phyloP scores from a whole-genome alignment of 1,140 invertebrate genomes.

The Druon quercuslanigerum region DNA sequence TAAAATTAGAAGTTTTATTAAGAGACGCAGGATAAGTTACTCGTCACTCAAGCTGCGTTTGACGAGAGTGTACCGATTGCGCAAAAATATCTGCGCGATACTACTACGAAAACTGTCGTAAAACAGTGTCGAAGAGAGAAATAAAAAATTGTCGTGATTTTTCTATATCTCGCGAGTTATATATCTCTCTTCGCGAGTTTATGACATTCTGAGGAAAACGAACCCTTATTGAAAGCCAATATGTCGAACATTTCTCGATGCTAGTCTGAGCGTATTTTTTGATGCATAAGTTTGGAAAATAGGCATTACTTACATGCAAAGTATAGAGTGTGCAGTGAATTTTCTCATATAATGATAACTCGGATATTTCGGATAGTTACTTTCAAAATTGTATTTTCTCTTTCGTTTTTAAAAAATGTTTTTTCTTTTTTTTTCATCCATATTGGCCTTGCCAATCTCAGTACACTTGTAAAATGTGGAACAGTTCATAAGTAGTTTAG shows the following conservation, averaged over 20 bases:
- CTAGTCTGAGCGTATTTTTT: conserved; percentile 50
- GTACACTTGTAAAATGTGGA: too few relatives aligned
- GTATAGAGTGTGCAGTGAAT: conserved; percentile 84
- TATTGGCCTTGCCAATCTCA: too few relatives aligned
- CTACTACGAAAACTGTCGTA: conserved; percentile 62
- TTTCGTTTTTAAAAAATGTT: conserved; percentile 4
- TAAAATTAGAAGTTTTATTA: not conserved
- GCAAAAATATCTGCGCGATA: not conserved
- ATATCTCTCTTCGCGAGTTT: not conserved
- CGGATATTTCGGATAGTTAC: not conserved
- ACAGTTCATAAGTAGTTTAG: not conserved
- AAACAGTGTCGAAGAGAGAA: not conserved
- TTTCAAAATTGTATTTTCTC: conserved; percentile 35
- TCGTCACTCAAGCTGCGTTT: conserved; percentile 13
- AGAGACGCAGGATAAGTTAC: conserved; percentile 13
- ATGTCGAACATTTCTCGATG: conserved; percentile 59
- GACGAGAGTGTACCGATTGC: conserved; percentile 2
- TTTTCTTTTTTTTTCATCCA: too few relatives aligned
- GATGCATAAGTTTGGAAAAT: conserved; percentile 79
- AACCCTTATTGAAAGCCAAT: not conserved
- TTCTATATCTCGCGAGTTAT: too few relatives aligned
- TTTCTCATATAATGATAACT: conserved; percentile 36
- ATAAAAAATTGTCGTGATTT: not conserved
- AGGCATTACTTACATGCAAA: conserved; percentile 92
- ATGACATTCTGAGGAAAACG: not conserved